Conservation (phyloP, 2,888 invertebrate species). For the Eupithecia vulgata region DNA sequence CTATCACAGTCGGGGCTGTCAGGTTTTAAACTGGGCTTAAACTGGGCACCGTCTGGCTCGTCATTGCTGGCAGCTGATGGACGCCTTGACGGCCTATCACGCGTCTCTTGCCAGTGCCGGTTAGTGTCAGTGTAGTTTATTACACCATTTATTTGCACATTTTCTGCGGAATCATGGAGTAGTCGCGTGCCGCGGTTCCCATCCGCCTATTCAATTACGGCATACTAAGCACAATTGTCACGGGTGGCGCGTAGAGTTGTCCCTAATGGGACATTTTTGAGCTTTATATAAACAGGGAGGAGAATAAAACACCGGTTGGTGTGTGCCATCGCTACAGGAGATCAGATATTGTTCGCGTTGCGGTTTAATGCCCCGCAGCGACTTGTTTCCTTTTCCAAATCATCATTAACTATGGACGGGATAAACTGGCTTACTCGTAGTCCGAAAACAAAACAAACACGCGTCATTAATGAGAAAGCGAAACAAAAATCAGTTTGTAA, state of each 20-base stretch:
- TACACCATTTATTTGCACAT: constrained; percentile 73
- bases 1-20: constrained; percentile 73
- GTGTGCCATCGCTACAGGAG: constrained; percentile 79
- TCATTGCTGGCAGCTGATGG: constrained; percentile 75
- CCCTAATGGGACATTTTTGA: constrained; percentile 77
- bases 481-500: constrained; percentile 56
- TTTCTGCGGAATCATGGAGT: constrained; percentile 54
- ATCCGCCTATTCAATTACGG: constrained; percentile 80
- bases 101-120: constrained; percentile 48
- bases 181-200: constrained; percentile 76
- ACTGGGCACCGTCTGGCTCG: constrained; percentile 65
- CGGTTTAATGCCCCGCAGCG: constrained; percentile 62
- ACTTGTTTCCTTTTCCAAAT: constrained; percentile 60
- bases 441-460: constrained; percentile 53
- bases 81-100: constrained; percentile 70
- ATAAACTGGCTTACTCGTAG: constrained; percentile 39
- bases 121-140: no score
- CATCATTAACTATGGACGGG: constrained; percentile 60
- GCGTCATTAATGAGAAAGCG: constrained; percentile 52
- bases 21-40: constrained; percentile 68
- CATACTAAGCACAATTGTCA: constrained; percentile 73
- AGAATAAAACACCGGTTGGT: constrained; percentile 71
- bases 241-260: constrained; percentile 69
- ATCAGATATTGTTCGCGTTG: constrained; percentile 68
- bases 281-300: constrained; percentile 72